phyloP scores from a whole-genome alignment of 1,140 invertebrate genomes.

The Drosophila pseudoobscura region DNA sequence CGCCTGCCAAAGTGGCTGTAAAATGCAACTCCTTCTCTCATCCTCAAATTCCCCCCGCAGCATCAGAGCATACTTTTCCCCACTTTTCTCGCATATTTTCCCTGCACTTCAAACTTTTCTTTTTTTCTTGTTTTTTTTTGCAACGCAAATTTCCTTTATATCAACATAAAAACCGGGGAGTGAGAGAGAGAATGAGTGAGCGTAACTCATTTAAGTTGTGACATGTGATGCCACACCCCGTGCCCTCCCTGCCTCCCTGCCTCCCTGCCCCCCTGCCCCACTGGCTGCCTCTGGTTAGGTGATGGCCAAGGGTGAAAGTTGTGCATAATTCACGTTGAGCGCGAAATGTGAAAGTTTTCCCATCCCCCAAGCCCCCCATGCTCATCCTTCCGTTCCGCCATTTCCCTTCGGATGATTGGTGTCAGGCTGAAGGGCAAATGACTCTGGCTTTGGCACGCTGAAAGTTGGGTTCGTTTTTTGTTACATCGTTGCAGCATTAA shows the following conservation, averaged over 20 bases:
- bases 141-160: constrained; percentile 37
- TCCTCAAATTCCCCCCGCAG: too few relatives aligned
- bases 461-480: constrained; percentile 10
- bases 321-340: constrained; percentile 69
- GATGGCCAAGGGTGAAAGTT: constrained; percentile 66
- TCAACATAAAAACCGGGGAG: constrained; percentile 20
- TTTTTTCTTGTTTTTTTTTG: constrained; percentile 16
- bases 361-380: constrained; percentile 1
- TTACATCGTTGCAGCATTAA: constrained; percentile 16
- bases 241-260: too few relatives aligned
- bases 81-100: constrained; percentile 35
- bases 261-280: background rate
- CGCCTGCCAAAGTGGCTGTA: constrained; percentile 64
- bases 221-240: constrained; percentile 45
- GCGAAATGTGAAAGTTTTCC: constrained; percentile 63
- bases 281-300: constrained; percentile 57
- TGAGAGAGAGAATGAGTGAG: background rate
- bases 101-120: constrained; percentile 46
- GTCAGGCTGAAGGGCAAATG: constrained; percentile 14
- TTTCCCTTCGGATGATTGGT: constrained; percentile 16
- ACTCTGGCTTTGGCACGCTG: background rate
- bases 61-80: constrained; percentile 11
- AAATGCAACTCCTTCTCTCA: constrained; percentile 40
- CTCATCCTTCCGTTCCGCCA: background rate
- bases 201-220: constrained; percentile 68